Evolutionary conservation across 1,140 invertebrate genomes (phyloP), one percentile per base, ranked within the genome.

Genomic region (Mamestra configurata): DNA sequence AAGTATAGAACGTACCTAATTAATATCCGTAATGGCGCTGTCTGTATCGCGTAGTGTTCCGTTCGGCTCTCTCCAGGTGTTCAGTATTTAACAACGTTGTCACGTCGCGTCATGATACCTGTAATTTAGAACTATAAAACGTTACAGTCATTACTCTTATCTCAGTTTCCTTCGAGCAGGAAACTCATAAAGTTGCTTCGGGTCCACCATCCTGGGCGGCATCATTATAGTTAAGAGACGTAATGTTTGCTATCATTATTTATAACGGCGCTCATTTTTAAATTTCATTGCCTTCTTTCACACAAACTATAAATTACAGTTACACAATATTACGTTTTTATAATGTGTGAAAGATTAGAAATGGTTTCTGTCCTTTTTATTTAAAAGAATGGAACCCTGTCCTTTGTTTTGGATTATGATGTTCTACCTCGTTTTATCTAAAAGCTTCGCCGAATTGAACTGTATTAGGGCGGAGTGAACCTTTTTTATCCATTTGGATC

Each of bases 391-490:
- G 13, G 43, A 75, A 43, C 37, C 7, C 13, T 27, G 18, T 61
- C 72, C 53, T 61, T 75, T 75, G 72, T 75, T 59, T 61, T 43
- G 55, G 31, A 49, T 75, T 46, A 37, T 61, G 72, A 59, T 75
- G 3, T 61, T 37, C 13, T 46, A 46, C 5, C 24, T 53, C 37
- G 55, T 75, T 75, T 75, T 46, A 61, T 59, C 7, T 75, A 24
- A 20, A 15, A 35, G 70, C 46, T 35, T 70, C 1, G 27, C 55
- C 46, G 72, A 24, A 75, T 59, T 43, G 22, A 75, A 75, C 72
- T 75, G 57, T 46, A 61, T 72, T 55, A 46, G 13, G 55, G 53
- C 15, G 18, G 51, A 31, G 15, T 59, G 31, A 59, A 75, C 40
- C 72, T 75, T 75, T 75, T 75, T 75, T 55, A 35, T 75, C 35